Evolutionary conservation across 2,888 invertebrate genomes (phyloP).

Genomic region (Tinea trinotella): DNA sequence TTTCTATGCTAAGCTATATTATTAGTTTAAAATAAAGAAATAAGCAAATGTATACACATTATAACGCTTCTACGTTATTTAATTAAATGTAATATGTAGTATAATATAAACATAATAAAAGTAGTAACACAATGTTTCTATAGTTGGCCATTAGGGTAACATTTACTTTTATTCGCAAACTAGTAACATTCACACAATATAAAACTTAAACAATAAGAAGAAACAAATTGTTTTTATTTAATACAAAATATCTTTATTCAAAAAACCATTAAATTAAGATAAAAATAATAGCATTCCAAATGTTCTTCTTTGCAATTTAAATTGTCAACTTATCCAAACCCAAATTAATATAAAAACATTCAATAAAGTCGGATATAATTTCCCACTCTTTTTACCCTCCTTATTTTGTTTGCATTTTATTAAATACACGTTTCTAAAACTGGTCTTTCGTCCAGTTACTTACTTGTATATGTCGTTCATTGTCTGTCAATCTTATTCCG

Average conservation of each 20-base stretch:
- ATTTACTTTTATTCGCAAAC: neutral
- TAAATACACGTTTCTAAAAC: neutral
- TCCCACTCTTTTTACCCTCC: neutral
- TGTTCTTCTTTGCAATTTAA: neutral
- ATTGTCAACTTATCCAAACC: neutral
- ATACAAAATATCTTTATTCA: no score
- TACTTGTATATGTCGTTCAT: neutral
- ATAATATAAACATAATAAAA: no score
- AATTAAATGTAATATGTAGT: no score
- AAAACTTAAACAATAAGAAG: neutral
- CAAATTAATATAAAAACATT: neutral
- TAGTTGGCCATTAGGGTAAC: neutral
- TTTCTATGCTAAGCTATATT: no score
- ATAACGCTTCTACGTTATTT: no score
- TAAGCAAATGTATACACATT: no score
- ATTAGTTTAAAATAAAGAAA: no score
- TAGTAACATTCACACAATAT: neutral
- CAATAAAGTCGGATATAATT: neutral
- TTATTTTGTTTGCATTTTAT: neutral
- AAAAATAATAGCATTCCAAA: neutral
- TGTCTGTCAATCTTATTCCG: constrained; percentile 1
- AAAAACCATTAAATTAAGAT: neutral
- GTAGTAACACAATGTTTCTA: no score
- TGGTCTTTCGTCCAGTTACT: neutral
- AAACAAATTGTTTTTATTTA: neutral